Base-by-base conservation (phyloP, 2,113 vertebrate genomes). In the Istiophorus platypterus region DNA sequence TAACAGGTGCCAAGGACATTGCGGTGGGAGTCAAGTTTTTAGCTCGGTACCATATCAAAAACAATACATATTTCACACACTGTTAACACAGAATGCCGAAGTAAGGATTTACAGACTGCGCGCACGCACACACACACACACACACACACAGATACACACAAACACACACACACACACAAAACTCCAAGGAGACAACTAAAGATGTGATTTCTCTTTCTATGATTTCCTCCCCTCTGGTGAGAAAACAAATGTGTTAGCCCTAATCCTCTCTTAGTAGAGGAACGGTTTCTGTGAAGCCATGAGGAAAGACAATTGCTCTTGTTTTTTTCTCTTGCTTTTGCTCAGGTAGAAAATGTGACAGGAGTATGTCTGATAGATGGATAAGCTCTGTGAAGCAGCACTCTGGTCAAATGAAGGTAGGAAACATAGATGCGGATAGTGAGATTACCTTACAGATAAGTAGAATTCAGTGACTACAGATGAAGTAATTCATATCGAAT, bases 1-100 rank as follows among this genome's bases (percentile, higher is more conserved):
- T 90, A 91, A 92, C 88, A 89, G 91, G 91, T 90, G 89, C 87
- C 88, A 92, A 92, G 85, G 87, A 92, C 90, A 85, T 88, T 82
- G 91, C 31, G 70, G 86, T 91, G 91, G 90, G 90, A 91, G 91
- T 91, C 91, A 93, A 92, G 92, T 91, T 91, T 72, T 93, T 81
- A 94, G 87, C 90, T 91, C 9, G 41, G 91, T 93, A 93, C 93
- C 91, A 88, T 92, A 80, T 91, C 80, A 85, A 91, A 89, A 91
- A 92, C 86, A 89, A 93, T 84, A 92, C 86, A 91, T 72, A 86
- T 57, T 86, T 89, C 77, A 90, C 87, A 84, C 86, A 91, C 86
- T 27, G 76, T 89, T 85, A 86, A 91, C 84, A 90, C 77, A 91
- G 82, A 91, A 93, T 92, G 92, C 88, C 31, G 1, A 90, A 91